Base-by-base conservation (phyloP, 1,140 invertebrate species). In the Hypsibius dujardini region DNA sequence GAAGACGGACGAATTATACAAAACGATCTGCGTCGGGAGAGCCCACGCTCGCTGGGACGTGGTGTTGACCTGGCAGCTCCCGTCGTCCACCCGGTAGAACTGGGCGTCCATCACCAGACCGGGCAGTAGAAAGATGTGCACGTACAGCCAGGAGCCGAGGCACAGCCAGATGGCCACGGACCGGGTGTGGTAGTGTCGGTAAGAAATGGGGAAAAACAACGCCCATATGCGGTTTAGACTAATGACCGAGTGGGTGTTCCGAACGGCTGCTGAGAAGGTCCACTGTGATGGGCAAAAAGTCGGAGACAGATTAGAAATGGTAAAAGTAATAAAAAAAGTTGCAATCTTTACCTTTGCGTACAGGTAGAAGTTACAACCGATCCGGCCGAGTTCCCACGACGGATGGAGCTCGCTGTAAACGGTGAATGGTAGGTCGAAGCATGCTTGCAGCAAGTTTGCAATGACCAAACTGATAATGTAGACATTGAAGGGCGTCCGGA, bases 181-280 rank as follows among this genome's bases (percentile, higher is more conserved):
- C 7, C 45, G 12, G 12, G 62, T 67, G 42, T 67, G 62, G 62
- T 67, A 15, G 3, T 67, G 62, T 42, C 45, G 12, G 62, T 67
- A 67, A 42, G 7, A 7, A 45, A 67, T 67, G 12, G 62, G 62
- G 3, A 12, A 67, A 42, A 67, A 67, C 12, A 67, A 45, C 12
- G 62, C 62, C 12, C 62, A 67, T 12, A 67, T 7, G 3, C 62
- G 12, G 62, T 67, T 67, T 15, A 67, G 42, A 45, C 62, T 67
- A 67, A 67, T 67, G 12, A 67, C 12, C 12, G 62, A 12, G 45
- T 67, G 62, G 12, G 62, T 67, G 45, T 67, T 67, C 3, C 62
- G 62, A 12, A 67, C 62, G 42, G 45, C 62, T 15, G 12, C 62
- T 3, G 62, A 12, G 45, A 15, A 67, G 12, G 45, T 42, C 62